phyloP scores from a whole-genome alignment of 2,113 vertebrate genomes.

The Fregetta grallaria region DNA sequence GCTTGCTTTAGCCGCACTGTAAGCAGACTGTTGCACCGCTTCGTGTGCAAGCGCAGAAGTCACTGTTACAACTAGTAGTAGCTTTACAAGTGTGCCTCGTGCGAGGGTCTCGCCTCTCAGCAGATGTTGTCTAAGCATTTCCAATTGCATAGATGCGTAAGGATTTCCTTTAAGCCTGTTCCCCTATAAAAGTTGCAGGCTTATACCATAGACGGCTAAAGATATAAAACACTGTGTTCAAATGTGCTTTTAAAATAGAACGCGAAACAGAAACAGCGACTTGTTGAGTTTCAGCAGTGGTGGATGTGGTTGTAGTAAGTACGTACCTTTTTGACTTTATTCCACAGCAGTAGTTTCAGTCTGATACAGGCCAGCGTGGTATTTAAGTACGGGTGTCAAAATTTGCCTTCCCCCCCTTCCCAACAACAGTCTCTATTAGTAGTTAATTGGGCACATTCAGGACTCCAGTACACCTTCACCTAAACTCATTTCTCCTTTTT shows the following conservation, averaged over 20 bases:
- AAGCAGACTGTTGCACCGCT: background rate
- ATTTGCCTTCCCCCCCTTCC: background rate
- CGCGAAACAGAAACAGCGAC: background rate
- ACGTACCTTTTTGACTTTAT: background rate
- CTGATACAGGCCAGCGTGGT: background rate
- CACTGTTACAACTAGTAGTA: background rate
- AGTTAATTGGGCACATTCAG: background rate
- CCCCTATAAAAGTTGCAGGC: background rate
- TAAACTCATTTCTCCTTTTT: background rate
- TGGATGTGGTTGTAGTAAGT: background rate
- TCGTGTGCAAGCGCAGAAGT: fast-evolving
- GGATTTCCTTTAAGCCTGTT: background rate
- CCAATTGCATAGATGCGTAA: background rate
- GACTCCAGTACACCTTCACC: background rate
- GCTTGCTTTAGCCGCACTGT: background rate
- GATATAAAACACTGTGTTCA: background rate
- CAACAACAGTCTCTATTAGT: background rate
- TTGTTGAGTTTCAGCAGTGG: background rate
- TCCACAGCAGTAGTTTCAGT: background rate
- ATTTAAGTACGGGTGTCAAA: background rate
- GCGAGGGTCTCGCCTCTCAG: background rate
- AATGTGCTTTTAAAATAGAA: background rate
- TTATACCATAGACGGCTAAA: background rate
- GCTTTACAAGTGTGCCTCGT: background rate
- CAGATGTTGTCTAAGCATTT: background rate